A percentile compares a stretch with the other conserved stretches of the same genome.
phyloP scores from a whole-genome alignment of 2,113 vertebrate genomes.

The Neolamprologus toae region DNA sequence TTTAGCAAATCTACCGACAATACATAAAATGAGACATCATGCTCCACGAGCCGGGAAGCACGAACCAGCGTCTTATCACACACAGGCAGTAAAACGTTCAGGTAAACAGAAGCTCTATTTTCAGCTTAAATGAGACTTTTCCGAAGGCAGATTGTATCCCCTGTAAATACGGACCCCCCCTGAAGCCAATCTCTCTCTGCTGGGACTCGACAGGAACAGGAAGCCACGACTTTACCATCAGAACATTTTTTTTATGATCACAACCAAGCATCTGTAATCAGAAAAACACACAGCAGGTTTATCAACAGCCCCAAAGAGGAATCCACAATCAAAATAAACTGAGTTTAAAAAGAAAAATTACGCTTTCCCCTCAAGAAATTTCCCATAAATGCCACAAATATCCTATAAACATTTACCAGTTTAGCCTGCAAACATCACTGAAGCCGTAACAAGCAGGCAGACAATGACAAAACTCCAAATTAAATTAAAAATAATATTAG shows the following conservation, averaged over 20 bases:
- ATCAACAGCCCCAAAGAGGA: background rate
- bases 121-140: background rate
- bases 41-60: background rate
- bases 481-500: background rate
- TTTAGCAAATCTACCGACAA: background rate
- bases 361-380: background rate
- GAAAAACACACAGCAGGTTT: background rate
- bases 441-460: background rate
- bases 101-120: background rate
- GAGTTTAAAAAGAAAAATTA: background rate
- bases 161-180: background rate
- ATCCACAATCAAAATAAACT: background rate
- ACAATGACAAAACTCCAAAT: background rate
- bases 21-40: background rate
- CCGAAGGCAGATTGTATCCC: background rate
- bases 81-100: background rate
- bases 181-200: background rate
- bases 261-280: background rate
- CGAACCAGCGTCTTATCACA: background rate
- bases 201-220: background rate
- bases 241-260: background rate
- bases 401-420: background rate
- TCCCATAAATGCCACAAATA: background rate
- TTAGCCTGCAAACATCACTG: background rate
- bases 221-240: background rate